Conservation (phyloP, 2,113 vertebrate species). For the Eubucco bourcierii region DNA sequence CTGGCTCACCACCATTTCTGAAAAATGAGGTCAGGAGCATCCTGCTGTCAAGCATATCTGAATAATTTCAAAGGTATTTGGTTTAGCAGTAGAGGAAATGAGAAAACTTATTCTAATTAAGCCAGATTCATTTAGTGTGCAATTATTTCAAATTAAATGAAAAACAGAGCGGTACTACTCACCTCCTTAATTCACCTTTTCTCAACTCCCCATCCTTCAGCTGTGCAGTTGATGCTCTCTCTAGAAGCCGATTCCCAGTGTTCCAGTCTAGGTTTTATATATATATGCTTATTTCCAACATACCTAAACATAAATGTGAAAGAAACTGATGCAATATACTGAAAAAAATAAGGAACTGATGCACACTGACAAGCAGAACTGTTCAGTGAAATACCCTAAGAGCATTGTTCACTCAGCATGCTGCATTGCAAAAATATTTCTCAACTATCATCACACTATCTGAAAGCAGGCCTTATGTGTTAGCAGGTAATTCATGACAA, state of each 20-base stretch:
- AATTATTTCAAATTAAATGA: constrained; percentile 14
- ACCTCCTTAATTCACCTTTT: background rate
- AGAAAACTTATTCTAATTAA: constrained; percentile 29
- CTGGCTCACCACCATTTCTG: background rate
- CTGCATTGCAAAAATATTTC: background rate
- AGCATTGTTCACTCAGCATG: background rate
- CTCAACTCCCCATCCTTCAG: background rate
- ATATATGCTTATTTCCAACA: background rate
- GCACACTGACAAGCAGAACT: background rate
- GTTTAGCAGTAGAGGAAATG: background rate
- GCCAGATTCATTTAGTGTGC: background rate
- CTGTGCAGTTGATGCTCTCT: background rate
- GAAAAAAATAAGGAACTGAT: background rate
- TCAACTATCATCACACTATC: background rate
- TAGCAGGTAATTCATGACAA: background rate
- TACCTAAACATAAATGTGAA: background rate
- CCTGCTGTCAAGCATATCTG: background rate
- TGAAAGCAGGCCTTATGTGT: background rate
- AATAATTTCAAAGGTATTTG: constrained; percentile 6
- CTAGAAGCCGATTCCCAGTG: background rate
- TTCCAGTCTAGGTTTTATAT: background rate
- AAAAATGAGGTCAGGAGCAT: background rate
- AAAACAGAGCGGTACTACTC: background rate
- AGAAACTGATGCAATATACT: background rate
- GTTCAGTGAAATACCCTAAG: background rate